Percentiles rank a stretch among this genome's conserved stretches.
Conservation (phyloP, 2,797 vertebrate genomes). For the Hybognathus amarus region DNA sequence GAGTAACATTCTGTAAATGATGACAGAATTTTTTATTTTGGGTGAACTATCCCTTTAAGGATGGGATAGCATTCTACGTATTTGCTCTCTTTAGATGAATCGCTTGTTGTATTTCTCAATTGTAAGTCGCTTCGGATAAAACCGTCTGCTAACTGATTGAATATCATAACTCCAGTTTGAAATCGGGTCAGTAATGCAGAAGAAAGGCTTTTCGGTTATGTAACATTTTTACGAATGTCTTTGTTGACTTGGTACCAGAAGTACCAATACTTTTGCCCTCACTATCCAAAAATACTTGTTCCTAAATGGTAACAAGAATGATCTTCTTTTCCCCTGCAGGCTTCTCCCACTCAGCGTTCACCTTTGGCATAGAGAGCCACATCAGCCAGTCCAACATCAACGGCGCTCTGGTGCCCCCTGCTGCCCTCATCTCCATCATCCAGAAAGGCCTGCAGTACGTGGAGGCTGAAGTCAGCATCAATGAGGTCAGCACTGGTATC, state of each 20-base stretch:
- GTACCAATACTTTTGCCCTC: not conserved
- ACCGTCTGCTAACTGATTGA: not conserved
- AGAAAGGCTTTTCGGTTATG: not conserved
- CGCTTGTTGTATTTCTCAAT: too few species aligned
- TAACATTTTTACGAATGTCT: not conserved
- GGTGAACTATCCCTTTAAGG: too few species aligned
- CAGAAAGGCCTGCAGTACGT: constrained; percentile 99
- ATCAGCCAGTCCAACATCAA: constrained; percentile 99
- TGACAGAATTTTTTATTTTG: too few species aligned
- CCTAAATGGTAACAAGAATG: not conserved
- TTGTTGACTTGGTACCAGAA: not conserved
- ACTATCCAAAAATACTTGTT: not conserved
- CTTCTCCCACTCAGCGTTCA: constrained; percentile 99
- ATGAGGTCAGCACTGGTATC: constrained; percentile 85
- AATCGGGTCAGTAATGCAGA: not conserved
- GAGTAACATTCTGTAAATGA: too few species aligned
- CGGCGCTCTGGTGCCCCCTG: constrained; percentile 96
- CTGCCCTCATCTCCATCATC: constrained; percentile 98
- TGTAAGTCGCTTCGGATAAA: not conserved
- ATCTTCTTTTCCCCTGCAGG: constrained; percentile 72
- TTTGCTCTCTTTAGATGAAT: too few species aligned
- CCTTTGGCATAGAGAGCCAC: constrained; percentile 99
- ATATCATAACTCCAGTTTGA: not conserved
- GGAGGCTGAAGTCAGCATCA: constrained; percentile 99
- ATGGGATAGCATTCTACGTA: too few species aligned